phyloP scores from a whole-genome alignment of 1,140 invertebrate species.

The Lycorma delicatula region DNA sequence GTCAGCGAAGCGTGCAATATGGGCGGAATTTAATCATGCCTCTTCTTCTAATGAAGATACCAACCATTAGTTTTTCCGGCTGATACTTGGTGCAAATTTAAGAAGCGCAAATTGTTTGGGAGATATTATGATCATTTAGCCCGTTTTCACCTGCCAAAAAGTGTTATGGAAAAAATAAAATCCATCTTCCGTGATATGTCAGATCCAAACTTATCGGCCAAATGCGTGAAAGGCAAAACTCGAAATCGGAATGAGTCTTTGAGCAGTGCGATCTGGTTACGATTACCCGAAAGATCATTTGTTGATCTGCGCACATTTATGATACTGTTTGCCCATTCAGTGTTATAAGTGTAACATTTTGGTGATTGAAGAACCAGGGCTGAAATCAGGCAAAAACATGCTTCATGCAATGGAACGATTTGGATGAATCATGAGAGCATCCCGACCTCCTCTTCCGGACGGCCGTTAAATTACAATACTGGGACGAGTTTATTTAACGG shows the following conservation, averaged over 20 bases:
- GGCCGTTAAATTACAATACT: too few species aligned
- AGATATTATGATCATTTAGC: not conserved
- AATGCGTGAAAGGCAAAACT: not conserved
- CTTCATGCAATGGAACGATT: too few species aligned
- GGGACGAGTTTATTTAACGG: too few species aligned
- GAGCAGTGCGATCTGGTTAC: not conserved
- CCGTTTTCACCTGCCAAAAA: not conserved
- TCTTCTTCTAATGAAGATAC: not conserved
- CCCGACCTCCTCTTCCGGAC: too few species aligned
- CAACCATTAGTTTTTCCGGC: too few species aligned
- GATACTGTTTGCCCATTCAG: too few species aligned
- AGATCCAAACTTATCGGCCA: not conserved
- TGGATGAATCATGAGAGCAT: too few species aligned
- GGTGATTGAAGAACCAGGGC: too few species aligned
- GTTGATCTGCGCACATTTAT: too few species aligned
- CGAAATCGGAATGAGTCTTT: not conserved
- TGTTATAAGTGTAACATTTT: too few species aligned
- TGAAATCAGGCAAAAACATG: too few species aligned
- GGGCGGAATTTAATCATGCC: not conserved
- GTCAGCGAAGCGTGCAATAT: not conserved
- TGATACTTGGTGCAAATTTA: not conserved
- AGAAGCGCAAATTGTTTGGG: too few species aligned
- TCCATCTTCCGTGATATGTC: not conserved
- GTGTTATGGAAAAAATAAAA: not conserved
- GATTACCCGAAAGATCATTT: not conserved